Conservation (phyloP, 2,113 vertebrate genomes). For the Poeciliopsis turrubarensis region DNA sequence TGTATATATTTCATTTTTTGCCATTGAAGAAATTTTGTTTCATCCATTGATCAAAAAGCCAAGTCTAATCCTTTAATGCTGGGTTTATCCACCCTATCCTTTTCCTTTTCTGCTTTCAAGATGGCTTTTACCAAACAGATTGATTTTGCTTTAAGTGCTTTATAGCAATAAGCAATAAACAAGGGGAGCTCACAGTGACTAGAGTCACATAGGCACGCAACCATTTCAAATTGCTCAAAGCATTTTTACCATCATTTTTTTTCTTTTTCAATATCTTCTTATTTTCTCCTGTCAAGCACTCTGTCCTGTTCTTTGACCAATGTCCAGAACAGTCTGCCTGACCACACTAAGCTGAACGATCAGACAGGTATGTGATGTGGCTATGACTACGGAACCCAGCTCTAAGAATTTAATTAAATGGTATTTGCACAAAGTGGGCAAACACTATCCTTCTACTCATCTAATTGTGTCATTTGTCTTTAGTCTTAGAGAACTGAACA, state of each 20-base stretch:
- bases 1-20: slow-evolving; percentile 23
- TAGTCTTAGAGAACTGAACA: too few relatives aligned
- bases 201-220: slow-evolving; percentile 16
- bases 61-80: slow-evolving; percentile 27
- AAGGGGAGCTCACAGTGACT: neutral
- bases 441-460: too few relatives aligned
- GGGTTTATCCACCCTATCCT: slow-evolving; percentile 16
- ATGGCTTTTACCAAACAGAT: neutral
- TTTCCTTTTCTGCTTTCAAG: neutral
- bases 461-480: too few relatives aligned
- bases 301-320: slow-evolving; percentile 14
- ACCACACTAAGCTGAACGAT: slow-evolving; percentile 13
- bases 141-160: slow-evolving; percentile 24
- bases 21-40: slow-evolving; percentile 22
- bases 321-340: slow-evolving; percentile 14
- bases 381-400: too few relatives aligned
- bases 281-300: slow-evolving; percentile 1
- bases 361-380: neutral
- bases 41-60: slow-evolving; percentile 41
- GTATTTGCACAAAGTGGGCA: too few relatives aligned
- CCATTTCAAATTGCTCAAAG: slow-evolving; percentile 36
- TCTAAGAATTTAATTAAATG: too few relatives aligned
- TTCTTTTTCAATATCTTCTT: slow-evolving; percentile 1
- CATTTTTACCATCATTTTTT: slow-evolving; percentile 7
- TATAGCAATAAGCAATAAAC: slow-evolving; percentile 19